Percentiles rank a stretch among this genome's conserved stretches.
These are phyloP conservation scores for Aldrovandia affinis DNA, from an alignment of 2,797 vertebrate genomes.

Conservation along the genomic window DNA sequence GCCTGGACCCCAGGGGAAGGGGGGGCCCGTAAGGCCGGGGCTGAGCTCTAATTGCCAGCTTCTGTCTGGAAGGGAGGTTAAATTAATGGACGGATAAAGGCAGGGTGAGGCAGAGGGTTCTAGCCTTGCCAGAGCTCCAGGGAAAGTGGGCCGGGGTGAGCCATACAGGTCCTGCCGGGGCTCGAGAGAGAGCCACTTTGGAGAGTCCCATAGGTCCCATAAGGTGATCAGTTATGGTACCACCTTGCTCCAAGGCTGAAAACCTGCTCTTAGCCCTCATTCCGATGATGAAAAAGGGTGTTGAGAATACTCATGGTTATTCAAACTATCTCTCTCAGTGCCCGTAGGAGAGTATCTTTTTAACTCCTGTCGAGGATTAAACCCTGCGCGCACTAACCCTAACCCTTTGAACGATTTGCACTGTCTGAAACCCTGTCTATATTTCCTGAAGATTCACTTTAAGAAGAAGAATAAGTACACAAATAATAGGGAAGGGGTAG, in stretches of 20 bases:
- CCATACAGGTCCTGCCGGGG: no score
- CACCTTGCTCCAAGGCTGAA: neutral
- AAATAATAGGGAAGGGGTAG: neutral
- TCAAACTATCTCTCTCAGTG: neutral
- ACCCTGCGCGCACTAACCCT: neutral
- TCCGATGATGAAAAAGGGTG: neutral
- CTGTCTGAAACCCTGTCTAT: neutral
- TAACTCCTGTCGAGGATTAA: neutral
- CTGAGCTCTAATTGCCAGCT: slow-evolving; percentile 68
- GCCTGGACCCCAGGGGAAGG: slow-evolving; percentile 57
- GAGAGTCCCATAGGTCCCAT: neutral
- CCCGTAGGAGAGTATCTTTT: neutral
- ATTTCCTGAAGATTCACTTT: neutral
- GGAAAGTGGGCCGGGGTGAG: slow-evolving; percentile 20
- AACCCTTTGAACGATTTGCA: no score
- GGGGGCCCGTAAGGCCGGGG: slow-evolving; percentile 58
- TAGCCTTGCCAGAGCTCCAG: slow-evolving; percentile 49
- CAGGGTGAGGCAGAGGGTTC: slow-evolving; percentile 44
- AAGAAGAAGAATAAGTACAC: neutral
- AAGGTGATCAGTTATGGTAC: slow-evolving; percentile 13
- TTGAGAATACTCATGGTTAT: neutral
- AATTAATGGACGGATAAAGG: slow-evolving; percentile 60
- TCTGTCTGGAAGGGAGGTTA: slow-evolving; percentile 65
- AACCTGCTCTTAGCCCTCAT: neutral
- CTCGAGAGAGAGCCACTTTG: neutral